These are phyloP conservation scores for Macrotis lagotis DNA, from an alignment of 2,113 vertebrate genomes.

Conservation along the genomic window DNA sequence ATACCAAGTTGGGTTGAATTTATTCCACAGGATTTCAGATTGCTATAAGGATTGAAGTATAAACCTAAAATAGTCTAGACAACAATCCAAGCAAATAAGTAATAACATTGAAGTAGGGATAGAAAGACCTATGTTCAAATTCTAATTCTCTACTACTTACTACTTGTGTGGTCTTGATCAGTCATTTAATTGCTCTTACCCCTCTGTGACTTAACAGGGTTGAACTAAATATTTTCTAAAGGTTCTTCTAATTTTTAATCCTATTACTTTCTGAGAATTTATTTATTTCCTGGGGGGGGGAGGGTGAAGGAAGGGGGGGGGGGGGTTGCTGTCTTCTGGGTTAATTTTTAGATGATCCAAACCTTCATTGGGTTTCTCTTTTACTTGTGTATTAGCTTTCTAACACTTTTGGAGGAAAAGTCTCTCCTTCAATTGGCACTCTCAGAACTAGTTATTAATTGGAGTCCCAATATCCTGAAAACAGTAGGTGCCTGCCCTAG, in stretches of 20 bases:
- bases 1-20: background rate
- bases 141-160: background rate
- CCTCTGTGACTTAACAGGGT: background rate
- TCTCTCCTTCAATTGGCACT: background rate
- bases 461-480: background rate
- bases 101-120: background rate
- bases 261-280: background rate
- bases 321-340: background rate
- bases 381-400: background rate
- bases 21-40: background rate
- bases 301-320: background rate
- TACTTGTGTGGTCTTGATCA: background rate
- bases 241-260: background rate
- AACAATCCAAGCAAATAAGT: background rate
- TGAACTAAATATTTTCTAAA: background rate
- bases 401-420: background rate
- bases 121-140: background rate
- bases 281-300: background rate
- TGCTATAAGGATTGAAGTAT: background rate
- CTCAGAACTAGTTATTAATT: background rate
- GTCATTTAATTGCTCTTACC: background rate
- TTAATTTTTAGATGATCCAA: background rate
- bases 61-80: background rate
- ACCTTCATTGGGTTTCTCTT: background rate
- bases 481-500: background rate